phyloP scores from a whole-genome alignment of 1,140 invertebrate species.

The Drosophila persimilis region DNA sequence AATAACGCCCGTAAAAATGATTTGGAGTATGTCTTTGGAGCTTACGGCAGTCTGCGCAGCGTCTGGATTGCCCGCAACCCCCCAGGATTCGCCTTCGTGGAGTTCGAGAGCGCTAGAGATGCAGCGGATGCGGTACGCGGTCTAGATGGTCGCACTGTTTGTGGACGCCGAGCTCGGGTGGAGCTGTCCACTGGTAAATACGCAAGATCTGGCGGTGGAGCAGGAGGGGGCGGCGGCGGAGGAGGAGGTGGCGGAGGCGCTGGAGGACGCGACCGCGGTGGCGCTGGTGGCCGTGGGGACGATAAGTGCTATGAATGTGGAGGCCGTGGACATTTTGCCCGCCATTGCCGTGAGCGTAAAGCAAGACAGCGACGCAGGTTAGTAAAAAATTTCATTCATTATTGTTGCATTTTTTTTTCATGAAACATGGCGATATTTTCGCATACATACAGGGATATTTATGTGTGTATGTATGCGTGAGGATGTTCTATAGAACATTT shows the following conservation, averaged over 20 bases:
- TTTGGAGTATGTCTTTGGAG: conserved; percentile 96
- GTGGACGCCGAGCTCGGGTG: conserved; percentile 94
- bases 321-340: conserved; percentile 94
- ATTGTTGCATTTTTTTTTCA: conserved; percentile 32
- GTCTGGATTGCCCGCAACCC: conserved; percentile 98
- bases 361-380: conserved; percentile 73
- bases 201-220: conserved; percentile 86
- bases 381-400: conserved; percentile 69
- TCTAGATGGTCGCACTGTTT: conserved; percentile 90
- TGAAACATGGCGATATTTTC: conserved; percentile 47
- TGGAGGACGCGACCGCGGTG: conserved; percentile 85
- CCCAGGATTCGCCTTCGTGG: conserved; percentile 97
- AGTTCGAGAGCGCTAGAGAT: conserved; percentile 95
- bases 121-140: conserved; percentile 94
- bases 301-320: conserved; percentile 95
- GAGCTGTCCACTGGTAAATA: conserved; percentile 95
- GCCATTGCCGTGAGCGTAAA: conserved; percentile 88
- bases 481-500: conserved; percentile 43
- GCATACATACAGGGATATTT: conserved; percentile 31
- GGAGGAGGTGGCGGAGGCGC: conserved; percentile 84
- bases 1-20: conserved; percentile 95
- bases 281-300: conserved; percentile 84
- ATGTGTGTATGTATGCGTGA: conserved; percentile 29
- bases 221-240: conserved; percentile 66
- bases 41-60: conserved; percentile 96